Evolutionary conservation across 2,797 vertebrate species (phyloP).

Genomic region (Syncerus caffer): DNA sequence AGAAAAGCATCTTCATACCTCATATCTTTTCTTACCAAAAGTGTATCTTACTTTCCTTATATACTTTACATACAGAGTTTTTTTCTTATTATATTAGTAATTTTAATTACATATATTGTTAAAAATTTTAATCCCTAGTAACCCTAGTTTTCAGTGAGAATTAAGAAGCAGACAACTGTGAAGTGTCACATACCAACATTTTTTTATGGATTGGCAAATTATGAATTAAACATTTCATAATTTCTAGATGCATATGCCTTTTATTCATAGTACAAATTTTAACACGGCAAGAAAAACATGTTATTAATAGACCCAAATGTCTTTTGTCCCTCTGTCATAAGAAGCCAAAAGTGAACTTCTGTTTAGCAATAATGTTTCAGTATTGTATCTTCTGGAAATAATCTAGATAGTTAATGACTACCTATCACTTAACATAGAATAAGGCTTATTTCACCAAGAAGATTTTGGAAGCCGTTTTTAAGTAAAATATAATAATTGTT

Average conservation of each 20-base stretch:
- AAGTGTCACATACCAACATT: background rate
- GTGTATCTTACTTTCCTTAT: background rate
- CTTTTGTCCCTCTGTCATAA: background rate
- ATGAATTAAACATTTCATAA: background rate
- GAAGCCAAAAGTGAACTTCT: background rate
- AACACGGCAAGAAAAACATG: background rate
- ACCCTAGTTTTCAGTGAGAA: background rate
- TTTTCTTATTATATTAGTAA: background rate
- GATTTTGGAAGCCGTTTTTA: background rate
- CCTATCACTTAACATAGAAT: background rate
- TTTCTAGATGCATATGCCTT: background rate
- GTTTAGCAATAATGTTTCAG: background rate
- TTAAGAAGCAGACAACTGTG: background rate
- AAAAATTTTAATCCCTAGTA: background rate
- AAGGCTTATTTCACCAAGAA: background rate
- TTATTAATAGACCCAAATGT: background rate
- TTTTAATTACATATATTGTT: background rate
- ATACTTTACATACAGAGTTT: background rate
- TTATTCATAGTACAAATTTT: background rate
- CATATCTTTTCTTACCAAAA: background rate
- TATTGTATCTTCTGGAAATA: background rate
- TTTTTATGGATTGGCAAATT: background rate
- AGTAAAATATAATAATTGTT: background rate
- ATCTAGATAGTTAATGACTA: background rate
- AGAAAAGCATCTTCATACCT: background rate